Conservation (phyloP, 2,888 invertebrate species). For the Stenoptilia bipunctidactyla region DNA sequence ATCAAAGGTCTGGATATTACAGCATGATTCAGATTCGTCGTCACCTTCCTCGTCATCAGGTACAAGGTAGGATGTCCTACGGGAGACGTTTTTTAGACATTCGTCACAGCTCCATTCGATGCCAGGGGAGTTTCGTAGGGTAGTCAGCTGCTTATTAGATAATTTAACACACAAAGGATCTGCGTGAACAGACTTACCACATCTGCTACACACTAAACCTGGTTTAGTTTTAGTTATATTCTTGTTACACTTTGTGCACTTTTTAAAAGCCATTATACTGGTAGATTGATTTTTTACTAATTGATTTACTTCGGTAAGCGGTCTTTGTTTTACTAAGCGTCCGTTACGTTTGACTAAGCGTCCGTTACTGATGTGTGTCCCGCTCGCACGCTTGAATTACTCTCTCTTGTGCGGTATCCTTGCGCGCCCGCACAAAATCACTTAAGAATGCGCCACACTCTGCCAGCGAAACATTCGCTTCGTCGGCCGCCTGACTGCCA, state of each 20-base stretch:
- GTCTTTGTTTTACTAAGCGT: too few relatives aligned
- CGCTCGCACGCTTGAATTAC: too few relatives aligned
- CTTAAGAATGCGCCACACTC: too few relatives aligned
- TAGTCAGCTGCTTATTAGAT: slow-evolving; percentile 14
- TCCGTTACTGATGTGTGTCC: too few relatives aligned
- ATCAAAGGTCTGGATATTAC: slow-evolving; percentile 5
- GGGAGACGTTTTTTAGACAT: slow-evolving; percentile 8
- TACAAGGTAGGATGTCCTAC: slow-evolving; percentile 11
- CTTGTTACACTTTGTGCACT: slow-evolving; percentile 12
- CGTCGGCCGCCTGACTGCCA: too few relatives aligned
- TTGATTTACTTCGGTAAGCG: too few relatives aligned
- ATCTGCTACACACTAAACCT: slow-evolving; percentile 15
- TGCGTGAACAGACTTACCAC: slow-evolving; percentile 14
- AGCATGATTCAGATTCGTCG: slow-evolving; percentile 2
- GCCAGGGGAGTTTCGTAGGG: slow-evolving; percentile 11
- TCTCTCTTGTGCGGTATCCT: too few relatives aligned
- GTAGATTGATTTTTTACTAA: too few relatives aligned
- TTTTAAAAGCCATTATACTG: too few relatives aligned
- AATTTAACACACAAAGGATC: slow-evolving; percentile 12
- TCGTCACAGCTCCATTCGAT: slow-evolving; percentile 17
- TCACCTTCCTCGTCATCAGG: slow-evolving; percentile 12
- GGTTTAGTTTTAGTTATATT: slow-evolving; percentile 13
- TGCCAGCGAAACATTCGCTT: too few relatives aligned
- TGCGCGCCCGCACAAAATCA: too few relatives aligned
- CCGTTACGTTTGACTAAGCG: too few relatives aligned